Conservation (phyloP, 2,113 vertebrate genomes). For the Prinia subflava region DNA sequence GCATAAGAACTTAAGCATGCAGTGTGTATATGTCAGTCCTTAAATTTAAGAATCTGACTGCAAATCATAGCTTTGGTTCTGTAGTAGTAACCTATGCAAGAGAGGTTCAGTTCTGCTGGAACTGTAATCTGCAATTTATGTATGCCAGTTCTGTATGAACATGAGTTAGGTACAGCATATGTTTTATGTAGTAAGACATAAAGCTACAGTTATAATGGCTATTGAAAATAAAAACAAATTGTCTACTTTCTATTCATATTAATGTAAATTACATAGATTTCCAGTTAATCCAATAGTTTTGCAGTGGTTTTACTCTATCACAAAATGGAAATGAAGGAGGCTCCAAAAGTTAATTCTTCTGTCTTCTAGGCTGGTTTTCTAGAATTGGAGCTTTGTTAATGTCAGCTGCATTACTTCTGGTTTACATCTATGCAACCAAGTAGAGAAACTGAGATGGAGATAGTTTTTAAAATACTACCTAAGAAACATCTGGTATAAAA, state of each 20-base stretch:
- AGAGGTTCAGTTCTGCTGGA: neutral
- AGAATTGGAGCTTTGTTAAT: neutral
- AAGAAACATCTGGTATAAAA: neutral
- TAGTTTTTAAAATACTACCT: neutral
- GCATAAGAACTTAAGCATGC: neutral
- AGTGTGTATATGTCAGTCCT: neutral
- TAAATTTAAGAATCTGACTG: neutral
- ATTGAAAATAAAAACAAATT: constrained; percentile 4
- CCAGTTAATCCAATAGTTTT: neutral
- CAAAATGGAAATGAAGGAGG: neutral
- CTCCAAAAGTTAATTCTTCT: neutral
- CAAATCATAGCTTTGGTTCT: neutral
- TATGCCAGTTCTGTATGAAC: neutral
- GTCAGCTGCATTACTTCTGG: neutral
- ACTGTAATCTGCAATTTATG: neutral
- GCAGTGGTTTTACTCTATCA: neutral
- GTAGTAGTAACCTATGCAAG: neutral
- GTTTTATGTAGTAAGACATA: neutral
- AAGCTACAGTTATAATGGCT: neutral
- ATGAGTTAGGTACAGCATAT: neutral
- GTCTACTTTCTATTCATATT: neutral
- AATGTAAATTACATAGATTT: neutral
- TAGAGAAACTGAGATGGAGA: neutral
- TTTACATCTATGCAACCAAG: neutral
- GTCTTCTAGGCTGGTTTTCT: neutral